A percentile compares a stretch with the other conserved stretches of the same genome.
Evolutionary conservation across 1,140 invertebrate genomes (phyloP).

Genomic region (Harlomillsia oculata): DNA sequence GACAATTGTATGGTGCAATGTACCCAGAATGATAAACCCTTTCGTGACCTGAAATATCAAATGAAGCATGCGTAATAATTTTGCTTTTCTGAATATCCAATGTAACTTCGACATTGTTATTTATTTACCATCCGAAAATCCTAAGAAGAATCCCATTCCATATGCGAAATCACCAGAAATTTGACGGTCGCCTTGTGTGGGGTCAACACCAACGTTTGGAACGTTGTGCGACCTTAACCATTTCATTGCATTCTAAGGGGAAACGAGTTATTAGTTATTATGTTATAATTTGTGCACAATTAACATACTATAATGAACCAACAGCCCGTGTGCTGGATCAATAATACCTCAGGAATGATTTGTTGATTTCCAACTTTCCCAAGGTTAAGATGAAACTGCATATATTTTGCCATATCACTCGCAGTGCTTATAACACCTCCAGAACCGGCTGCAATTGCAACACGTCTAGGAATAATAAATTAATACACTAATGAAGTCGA

Average conservation of each 20-base stretch:
- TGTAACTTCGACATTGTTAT: too few species aligned
- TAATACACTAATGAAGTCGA: not conserved
- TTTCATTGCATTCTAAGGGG: too few species aligned
- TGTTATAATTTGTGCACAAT: too few species aligned
- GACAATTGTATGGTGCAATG: constrained; percentile 3
- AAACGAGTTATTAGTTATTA: too few species aligned
- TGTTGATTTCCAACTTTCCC: constrained; percentile 14
- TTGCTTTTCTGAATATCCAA: not conserved
- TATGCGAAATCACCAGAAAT: not conserved
- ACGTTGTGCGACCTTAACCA: too few species aligned
- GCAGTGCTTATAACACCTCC: constrained; percentile 15
- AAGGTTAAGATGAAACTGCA: constrained; percentile 15
- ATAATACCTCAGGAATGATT: constrained; percentile 21
- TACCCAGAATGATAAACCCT: constrained; percentile 9
- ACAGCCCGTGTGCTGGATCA: too few species aligned
- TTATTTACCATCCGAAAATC: constrained; percentile 1
- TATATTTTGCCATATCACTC: constrained; percentile 19
- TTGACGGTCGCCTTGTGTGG: too few species aligned
- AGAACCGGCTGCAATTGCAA: not conserved
- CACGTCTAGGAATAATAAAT: constrained; percentile 7
- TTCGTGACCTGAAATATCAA: constrained; percentile 1
- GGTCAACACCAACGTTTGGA: too few species aligned
- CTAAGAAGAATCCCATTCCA: constrained; percentile 1
- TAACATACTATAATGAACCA: too few species aligned
- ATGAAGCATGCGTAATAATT: not conserved